Base-by-base conservation (phyloP, 2,113 vertebrate species). In the Romanogobio albipinnatus region DNA sequence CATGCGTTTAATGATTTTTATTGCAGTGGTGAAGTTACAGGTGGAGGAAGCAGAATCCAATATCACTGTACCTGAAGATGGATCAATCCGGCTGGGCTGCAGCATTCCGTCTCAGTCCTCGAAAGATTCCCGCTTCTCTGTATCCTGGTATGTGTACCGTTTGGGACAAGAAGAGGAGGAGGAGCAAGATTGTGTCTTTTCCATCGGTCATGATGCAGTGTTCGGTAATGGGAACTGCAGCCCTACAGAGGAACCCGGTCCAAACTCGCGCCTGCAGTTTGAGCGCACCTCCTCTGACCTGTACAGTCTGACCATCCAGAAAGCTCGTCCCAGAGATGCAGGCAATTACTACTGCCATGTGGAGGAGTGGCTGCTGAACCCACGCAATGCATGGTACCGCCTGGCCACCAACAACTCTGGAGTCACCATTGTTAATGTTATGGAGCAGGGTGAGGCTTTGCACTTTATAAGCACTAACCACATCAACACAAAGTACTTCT, bases 321-420 rank as follows among this genome's bases (percentile, higher is more conserved):
- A 92, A 45, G 96, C 96, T 0, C 91, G 91, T 0, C 87, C 93
- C 0, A 91, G 87, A 0, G 98, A 99, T 84, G 91, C 95, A 0
- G 98, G 98, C 0, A 96, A 96, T 76, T 99, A 99, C 92, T 97
- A 96, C 0, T 99, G 98, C 86, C 96, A 78, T 0, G 97, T 99
- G 10, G 97, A 98, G 91, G 98, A 99, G 88, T 99, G 98, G 98
- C 93, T 99, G 53, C 95, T 94, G 0, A 96, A 96, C 89, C 97
- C 98, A 0, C 95, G 94, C 0, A 97, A 96, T 0, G 87, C 93
- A 0, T 99, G 98, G 98, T 99, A 99, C 91, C 96, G 94, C 49
- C 94, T 99, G 84, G 94, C 97, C 0, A 95, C 97, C 86, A 98
- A 97, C 86, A 96, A 98, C 86, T 98, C 98, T 0, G 96, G 96